Percentiles rank a stretch among this genome's conserved stretches.
Evolutionary conservation across 64 coral and sea anemone species (phyloP).

Genomic region (Actinia tenebrosa): DNA sequence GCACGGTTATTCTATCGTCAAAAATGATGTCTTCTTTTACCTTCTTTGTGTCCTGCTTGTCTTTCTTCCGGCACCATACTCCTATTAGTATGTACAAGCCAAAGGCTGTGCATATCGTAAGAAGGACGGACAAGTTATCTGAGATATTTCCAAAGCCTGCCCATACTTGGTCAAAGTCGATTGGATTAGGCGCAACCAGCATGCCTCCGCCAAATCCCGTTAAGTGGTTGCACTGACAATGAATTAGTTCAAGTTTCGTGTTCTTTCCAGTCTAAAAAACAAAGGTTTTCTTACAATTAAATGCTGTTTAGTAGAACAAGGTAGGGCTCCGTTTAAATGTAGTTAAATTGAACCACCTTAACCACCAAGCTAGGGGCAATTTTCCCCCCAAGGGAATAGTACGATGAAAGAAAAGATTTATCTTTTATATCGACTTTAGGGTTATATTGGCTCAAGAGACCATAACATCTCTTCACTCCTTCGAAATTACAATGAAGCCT

Average conservation of each 20-base stretch:
- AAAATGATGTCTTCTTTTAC: not conserved
- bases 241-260: slow-evolving; percentile 17
- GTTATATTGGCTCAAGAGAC: too few species aligned
- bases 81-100: slow-evolving; percentile 27
- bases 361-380: too few species aligned
- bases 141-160: slow-evolving; percentile 15
- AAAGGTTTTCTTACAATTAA: not conserved
- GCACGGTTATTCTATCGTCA: not conserved
- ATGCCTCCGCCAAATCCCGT: slow-evolving; percentile 64
- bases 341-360: too few species aligned
- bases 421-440: too few species aligned
- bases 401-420: too few species aligned
- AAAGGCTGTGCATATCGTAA: slow-evolving; percentile 26
- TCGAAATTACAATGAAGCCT: too few species aligned
- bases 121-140: slow-evolving; percentile 37
- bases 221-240: slow-evolving; percentile 58
- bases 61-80: slow-evolving; percentile 22
- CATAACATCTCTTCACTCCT: too few species aligned
- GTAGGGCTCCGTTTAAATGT: too few species aligned
- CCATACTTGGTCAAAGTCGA: slow-evolving; percentile 51
- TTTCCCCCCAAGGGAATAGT: too few species aligned
- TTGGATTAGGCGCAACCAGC: slow-evolving; percentile 55
- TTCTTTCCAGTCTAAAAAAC: slow-evolving; percentile 24
- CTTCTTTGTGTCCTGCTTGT: slow-evolving; percentile 46
- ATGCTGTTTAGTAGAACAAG: too few species aligned